These are phyloP conservation scores for Micoletzkya japonica DNA, from an alignment of 2,888 invertebrate species.

Conservation along the genomic window DNA sequence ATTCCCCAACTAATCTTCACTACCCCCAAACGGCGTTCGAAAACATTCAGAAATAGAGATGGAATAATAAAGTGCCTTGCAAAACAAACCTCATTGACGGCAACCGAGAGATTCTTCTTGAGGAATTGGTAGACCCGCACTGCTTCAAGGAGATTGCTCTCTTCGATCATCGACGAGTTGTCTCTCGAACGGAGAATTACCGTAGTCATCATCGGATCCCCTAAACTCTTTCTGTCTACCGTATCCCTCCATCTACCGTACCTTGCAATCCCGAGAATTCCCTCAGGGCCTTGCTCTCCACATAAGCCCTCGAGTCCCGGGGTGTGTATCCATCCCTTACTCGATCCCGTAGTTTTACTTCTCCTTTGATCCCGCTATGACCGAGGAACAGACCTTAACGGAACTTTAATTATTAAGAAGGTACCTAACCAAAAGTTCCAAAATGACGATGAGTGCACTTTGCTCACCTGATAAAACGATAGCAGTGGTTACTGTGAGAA, in stretches of 20 bases:
- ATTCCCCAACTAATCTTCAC: too few species aligned
- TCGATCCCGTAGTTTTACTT: constrained; percentile 47
- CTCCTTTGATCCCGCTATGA: too few species aligned
- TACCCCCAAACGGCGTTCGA: neutral
- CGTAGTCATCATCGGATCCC: constrained; percentile 60
- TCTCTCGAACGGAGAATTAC: constrained; percentile 57
- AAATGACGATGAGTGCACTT: too few species aligned
- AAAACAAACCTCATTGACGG: neutral
- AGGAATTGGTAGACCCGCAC: constrained; percentile 36
- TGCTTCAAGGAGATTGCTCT: constrained; percentile 49
- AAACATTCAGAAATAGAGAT: neutral
- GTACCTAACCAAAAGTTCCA: too few species aligned
- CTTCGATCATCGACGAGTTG: constrained; percentile 49
- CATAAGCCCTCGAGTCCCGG: constrained; percentile 46
- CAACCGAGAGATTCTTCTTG: constrained; percentile 9
- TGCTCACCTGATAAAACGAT: too few species aligned
- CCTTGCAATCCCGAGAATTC: constrained; percentile 54
- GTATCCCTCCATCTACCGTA: constrained; percentile 10
- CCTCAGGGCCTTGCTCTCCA: constrained; percentile 50
- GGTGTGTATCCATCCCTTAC: constrained; percentile 62
- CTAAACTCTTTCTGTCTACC: constrained; percentile 30
- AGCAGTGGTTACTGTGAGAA: too few species aligned
- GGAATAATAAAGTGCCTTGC: neutral
- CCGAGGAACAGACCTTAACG: too few species aligned
- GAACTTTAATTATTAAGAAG: too few species aligned